phyloP scores from a whole-genome alignment of 2,797 vertebrate genomes.

The Spatula versicolor region DNA sequence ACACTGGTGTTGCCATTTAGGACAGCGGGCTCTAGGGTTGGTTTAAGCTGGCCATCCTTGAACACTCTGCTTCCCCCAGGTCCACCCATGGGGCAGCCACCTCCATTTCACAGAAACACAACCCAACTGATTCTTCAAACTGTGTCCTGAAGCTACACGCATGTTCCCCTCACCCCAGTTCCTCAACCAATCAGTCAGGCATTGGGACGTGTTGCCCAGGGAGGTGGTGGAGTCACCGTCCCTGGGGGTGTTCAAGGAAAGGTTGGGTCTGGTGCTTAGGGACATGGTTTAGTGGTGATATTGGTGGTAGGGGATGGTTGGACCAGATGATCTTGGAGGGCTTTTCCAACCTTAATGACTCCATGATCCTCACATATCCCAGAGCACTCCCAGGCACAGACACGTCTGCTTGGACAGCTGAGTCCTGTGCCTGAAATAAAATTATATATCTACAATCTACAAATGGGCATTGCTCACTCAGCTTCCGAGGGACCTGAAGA shows the following conservation, averaged over 20 bases:
- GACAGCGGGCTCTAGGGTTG: fast-evolving
- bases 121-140: background rate
- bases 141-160: background rate
- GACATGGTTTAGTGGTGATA: no score
- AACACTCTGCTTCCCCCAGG: background rate
- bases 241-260: no score
- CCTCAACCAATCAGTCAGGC: background rate
- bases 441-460: background rate
- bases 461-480: background rate
- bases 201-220: no score
- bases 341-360: no score
- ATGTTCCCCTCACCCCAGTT: background rate
- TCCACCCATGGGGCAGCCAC: background rate
- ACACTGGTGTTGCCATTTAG: background rate
- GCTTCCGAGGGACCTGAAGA: background rate
- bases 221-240: no score
- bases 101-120: background rate
- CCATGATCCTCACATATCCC: background rate
- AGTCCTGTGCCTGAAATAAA: background rate
- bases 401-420: background rate
- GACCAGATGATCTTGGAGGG: no score
- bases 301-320: no score
- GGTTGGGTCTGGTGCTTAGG: no score
- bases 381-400: background rate
- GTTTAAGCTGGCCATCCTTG: background rate